phyloP scores from a whole-genome alignment of 2,888 invertebrate species.

The Nasonia oneida region DNA sequence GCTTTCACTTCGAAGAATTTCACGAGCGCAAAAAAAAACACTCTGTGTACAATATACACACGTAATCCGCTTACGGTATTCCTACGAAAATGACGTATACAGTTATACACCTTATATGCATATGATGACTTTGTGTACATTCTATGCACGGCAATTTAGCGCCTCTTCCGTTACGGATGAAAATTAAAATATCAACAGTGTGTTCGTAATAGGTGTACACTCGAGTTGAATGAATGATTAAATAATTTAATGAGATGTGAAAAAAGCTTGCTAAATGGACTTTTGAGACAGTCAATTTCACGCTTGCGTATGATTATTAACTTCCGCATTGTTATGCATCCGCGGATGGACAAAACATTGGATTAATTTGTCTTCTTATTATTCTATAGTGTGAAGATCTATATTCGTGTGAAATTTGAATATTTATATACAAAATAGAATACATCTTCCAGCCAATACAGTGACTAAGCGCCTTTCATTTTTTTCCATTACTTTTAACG shows the following conservation, averaged over 20 bases:
- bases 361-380: too few relatives aligned
- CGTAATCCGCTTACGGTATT: constrained; percentile 24
- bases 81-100: not conserved
- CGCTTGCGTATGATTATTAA: not conserved
- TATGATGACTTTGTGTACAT: not conserved
- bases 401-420: too few relatives aligned
- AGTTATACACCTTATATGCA: not conserved
- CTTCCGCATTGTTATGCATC: not conserved
- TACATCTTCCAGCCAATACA: not conserved
- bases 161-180: not conserved
- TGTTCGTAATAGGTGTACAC: not conserved
- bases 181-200: not conserved
- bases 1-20: constrained; percentile 49
- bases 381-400: too few relatives aligned
- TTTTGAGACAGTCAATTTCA: not conserved
- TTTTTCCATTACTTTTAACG: not conserved
- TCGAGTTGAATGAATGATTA: not conserved
- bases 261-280: not conserved
- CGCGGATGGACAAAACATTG: not conserved
- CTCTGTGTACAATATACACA: not conserved
- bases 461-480: not conserved
- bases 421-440: too few relatives aligned
- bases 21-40: constrained; percentile 40
- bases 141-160: not conserved
- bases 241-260: not conserved